Evolutionary conservation across 2,888 invertebrate genomes (phyloP).

Genomic region (Clanis bilineata): DNA sequence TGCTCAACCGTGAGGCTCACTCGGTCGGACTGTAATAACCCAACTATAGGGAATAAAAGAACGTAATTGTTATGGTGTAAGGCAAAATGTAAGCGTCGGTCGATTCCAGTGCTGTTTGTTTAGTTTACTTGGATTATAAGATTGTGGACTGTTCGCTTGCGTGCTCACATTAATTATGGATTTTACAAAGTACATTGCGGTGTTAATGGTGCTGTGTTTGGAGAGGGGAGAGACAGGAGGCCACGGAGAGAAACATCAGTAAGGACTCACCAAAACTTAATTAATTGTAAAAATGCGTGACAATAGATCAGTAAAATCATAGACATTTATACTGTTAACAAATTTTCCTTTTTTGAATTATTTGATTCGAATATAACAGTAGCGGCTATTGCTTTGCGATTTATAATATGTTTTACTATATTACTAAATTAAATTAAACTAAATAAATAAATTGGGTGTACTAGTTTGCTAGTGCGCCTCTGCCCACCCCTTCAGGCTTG

Average conservation of each 20-base stretch:
- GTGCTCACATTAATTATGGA: constrained; percentile 46
- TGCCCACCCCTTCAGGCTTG: not conserved
- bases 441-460: no score
- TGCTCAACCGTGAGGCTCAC: constrained; percentile 46
- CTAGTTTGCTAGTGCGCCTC: no score
- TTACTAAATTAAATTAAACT: no score
- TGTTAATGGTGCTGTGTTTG: constrained; percentile 57
- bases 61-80: constrained; percentile 53
- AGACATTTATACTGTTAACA: no score
- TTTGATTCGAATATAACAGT: not conserved
- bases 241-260: constrained; percentile 71
- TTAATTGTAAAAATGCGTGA: not conserved
- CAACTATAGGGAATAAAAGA: constrained; percentile 49
- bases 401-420: not conserved
- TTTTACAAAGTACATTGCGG: constrained; percentile 53
- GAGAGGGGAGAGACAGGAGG: constrained; percentile 66
- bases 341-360: not conserved
- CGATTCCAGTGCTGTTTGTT: constrained; percentile 41
- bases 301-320: no score
- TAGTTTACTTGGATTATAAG: constrained; percentile 37
- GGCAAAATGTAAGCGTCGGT: constrained; percentile 66
- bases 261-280: constrained; percentile 37
- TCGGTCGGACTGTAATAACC: constrained; percentile 51
- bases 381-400: constrained; percentile 23
- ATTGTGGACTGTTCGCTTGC: constrained; percentile 44